Conservation (phyloP, 2,888 invertebrate genomes). For the Fragum fragum region DNA sequence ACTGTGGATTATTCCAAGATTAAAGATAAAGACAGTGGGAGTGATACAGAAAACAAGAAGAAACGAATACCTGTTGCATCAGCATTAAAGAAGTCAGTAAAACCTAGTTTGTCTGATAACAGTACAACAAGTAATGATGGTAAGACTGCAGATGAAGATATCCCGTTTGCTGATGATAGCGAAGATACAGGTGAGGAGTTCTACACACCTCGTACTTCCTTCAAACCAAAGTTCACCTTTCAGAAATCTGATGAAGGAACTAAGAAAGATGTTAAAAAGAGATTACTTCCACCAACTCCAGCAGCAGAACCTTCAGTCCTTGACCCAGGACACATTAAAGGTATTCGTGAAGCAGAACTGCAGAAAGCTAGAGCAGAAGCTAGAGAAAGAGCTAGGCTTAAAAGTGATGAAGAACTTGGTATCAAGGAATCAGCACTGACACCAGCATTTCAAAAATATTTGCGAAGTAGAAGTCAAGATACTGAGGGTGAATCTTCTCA, state of each 20-base stretch:
- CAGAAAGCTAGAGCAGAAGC: slow-evolving; percentile 88
- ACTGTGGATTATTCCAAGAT: slow-evolving; percentile 76
- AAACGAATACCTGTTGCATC: slow-evolving; percentile 79
- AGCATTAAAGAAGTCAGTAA: slow-evolving; percentile 66
- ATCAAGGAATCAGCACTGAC: slow-evolving; percentile 68
- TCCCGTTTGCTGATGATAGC: slow-evolving; percentile 84
- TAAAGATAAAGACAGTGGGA: slow-evolving; percentile 63
- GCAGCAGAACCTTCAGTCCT: slow-evolving; percentile 78
- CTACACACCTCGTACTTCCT: slow-evolving; percentile 80
- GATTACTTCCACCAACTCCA: slow-evolving; percentile 77
- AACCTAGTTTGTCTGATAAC: slow-evolving; percentile 59
- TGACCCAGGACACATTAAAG: slow-evolving; percentile 86
- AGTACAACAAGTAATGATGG: slow-evolving; percentile 64
- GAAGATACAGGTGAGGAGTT: slow-evolving; percentile 79
- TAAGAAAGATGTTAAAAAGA: slow-evolving; percentile 68
- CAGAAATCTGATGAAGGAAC: slow-evolving; percentile 45
- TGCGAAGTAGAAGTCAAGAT: slow-evolving; percentile 21
- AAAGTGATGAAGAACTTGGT: slow-evolving; percentile 92
- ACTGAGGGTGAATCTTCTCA: slow-evolving; percentile 39
- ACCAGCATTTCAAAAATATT: slow-evolving; percentile 43
- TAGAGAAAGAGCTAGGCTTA: slow-evolving; percentile 89
- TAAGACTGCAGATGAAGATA: slow-evolving; percentile 72
- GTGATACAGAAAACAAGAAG: slow-evolving; percentile 66
- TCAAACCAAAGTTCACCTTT: slow-evolving; percentile 72
- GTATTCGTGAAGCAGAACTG: slow-evolving; percentile 73